A percentile compares a stretch with the other conserved stretches of the same genome.
phyloP scores from a whole-genome alignment of 2,113 vertebrate species.

The Oreocharis arfaki region DNA sequence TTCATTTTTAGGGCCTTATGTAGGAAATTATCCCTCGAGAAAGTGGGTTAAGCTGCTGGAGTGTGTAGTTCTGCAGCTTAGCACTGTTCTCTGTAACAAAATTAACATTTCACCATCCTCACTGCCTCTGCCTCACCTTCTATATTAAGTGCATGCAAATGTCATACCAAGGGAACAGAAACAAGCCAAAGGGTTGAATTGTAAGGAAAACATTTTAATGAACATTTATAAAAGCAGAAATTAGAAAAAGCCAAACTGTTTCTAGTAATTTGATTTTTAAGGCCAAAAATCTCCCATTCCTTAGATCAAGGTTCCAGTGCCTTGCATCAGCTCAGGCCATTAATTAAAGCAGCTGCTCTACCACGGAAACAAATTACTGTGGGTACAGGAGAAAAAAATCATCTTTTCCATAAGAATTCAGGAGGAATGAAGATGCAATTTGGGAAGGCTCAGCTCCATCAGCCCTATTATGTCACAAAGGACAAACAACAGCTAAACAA shows the following conservation, averaged over 20 bases:
- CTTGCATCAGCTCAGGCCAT: neutral
- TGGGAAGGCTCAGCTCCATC: neutral
- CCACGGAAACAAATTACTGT: neutral
- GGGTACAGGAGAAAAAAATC: neutral
- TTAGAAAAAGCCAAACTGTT: neutral
- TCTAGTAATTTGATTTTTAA: neutral
- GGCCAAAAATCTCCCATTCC: neutral
- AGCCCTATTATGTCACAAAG: neutral
- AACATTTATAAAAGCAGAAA: neutral
- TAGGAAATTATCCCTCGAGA: neutral
- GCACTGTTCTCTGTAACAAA: neutral
- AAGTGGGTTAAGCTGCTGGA: slow-evolving; percentile 1
- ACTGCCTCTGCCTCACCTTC: neutral
- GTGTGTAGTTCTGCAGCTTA: neutral
- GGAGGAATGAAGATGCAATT: neutral
- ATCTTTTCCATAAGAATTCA: neutral
- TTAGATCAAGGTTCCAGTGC: neutral
- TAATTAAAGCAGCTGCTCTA: neutral
- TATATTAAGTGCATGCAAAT: neutral
- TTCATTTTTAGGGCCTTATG: neutral
- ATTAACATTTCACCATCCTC: neutral
- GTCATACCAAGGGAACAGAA: slow-evolving; percentile 9
- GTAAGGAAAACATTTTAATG: slow-evolving; percentile 9
- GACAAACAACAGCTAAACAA: neutral
- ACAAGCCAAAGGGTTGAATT: neutral